Base-by-base conservation (phyloP, 2,797 vertebrate genomes). In the Danio jaintianensis region DNA sequence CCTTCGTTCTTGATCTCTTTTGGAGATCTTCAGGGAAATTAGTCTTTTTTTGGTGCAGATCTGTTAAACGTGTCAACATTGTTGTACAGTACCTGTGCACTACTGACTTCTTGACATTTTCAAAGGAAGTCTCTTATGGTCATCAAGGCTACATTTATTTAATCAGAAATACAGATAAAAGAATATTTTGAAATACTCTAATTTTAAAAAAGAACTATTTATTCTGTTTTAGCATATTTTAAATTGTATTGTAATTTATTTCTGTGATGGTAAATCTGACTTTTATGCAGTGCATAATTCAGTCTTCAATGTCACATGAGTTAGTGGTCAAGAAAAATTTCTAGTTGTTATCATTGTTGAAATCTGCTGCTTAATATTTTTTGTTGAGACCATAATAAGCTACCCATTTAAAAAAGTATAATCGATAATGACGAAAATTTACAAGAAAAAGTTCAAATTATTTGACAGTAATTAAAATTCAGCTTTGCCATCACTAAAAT, bases 1-100 rank as follows among this genome's bases (percentile, higher is more conserved):
- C 9, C 36, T 22, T n/a, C 43, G n/a, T 61, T 58, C 22, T 73
- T 74, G 64, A 79, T 71, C 63, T 79, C 16, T 11, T 40, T 78
- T 50, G 7, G 20, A 7, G 58, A 48, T 75, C 36, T 68, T 52
- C 7, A 58, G 59, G 69, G 67, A 68, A 52, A 59, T 71, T 63
- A 5, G 11, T 71, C 29, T 1, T 52, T 50, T 36, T 64, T 53
- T 42, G 20, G 47, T 71, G 15, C 13, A 38, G 64, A 78, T 55
- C 18, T 78, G 64, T 38, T 59, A 78, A 62, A 20, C 20, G 18
- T 50, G 29, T 47, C 6, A 58, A 56, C 13, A 45, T n/a, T n/a
- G 52, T 43, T 43, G 22, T 67, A 42, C 45, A 55, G 29, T 1
- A 29, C 7, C 5, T n/a, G 7, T 45, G 16, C 18, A 43, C 53